Evolutionary conservation across 2,797 vertebrate genomes (phyloP), one percentile per base, ranked within the genome.

Genomic region (Neosalanx taihuensis): DNA sequence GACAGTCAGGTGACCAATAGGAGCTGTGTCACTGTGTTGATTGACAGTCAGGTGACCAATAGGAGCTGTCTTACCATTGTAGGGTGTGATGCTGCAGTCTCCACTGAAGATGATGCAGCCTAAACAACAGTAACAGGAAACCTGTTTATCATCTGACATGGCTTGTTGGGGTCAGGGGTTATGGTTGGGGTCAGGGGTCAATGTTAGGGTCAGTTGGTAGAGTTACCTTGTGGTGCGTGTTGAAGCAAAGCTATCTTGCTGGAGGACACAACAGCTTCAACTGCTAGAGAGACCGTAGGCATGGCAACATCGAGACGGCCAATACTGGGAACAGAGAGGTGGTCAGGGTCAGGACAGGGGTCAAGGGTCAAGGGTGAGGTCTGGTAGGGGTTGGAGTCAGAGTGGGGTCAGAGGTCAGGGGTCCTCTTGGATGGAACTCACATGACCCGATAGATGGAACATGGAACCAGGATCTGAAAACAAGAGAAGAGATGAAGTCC

Each of bases 371-470:
- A 17, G 51, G 5, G 51, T 18, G 15, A 53, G 13, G 23, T 26
- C 23, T 26, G 17, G 51, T 53, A 4, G 1, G 18, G 49, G 15
- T 7, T 35, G 49, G 13, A 10, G 12, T 13, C 3, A 17, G 49
- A 12, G 17, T 13, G 17, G 49, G 17, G 51, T 17, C 15, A 53
- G 51, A 3, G 51, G 15, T 17, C 51, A n/a, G 2, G 37, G 37
- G 3, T 18, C 4, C 17, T 53, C 18, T 53, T 3, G 2, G 12
- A 13, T 53, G 51, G 17, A 53, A 89, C 92, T 90, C 72, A 93
- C 92, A 93, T 81, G 35, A 30, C 72, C 80, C 49, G 87, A 83
- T 85, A 90, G 3, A 82, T 74, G 1, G 81, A 76, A 59, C 91
- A 93, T 56, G 88, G 83, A 10, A 92, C 58, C 41, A 81, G 86